Conservation (phyloP, 2,113 vertebrate genomes). For the Taxidea taxus region DNA sequence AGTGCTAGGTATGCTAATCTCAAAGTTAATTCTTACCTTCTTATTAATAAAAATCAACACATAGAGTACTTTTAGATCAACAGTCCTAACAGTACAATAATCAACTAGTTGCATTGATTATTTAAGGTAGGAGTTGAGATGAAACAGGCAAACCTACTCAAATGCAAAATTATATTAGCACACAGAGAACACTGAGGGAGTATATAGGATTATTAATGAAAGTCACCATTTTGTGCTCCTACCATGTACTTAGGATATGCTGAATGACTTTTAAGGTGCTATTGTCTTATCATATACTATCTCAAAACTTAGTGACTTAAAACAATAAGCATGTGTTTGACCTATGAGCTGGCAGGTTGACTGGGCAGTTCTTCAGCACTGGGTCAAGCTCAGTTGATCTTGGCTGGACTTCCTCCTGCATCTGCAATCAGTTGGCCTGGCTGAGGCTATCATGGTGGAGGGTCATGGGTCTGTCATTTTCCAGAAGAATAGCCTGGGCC, state of each 20-base stretch:
- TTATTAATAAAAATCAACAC: not conserved
- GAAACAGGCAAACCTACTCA: not conserved
- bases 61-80: not conserved
- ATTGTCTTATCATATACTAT: not conserved
- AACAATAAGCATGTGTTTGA: not conserved
- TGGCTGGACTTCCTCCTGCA: not conserved
- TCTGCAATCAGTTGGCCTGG: not conserved
- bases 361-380: not conserved
- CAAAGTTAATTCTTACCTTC: not conserved
- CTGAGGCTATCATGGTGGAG: no score
- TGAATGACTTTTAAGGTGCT: not conserved
- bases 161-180: not conserved
- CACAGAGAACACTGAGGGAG: not conserved
- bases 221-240: not conserved
- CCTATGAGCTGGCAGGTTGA: not conserved
- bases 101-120: not conserved
- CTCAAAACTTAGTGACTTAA: not conserved
- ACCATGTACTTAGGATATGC: not conserved
- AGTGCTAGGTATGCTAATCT: not conserved
- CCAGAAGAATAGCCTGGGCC: not conserved
- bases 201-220: not conserved
- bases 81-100: not conserved
- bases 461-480: not conserved
- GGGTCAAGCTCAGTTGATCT: not conserved
- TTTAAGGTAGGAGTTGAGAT: not conserved